A percentile compares a stretch with the other conserved stretches of the same genome.
These are phyloP conservation scores for Limnephilus rhombicus DNA, from an alignment of 2,888 invertebrate species.

Conservation along the genomic window DNA sequence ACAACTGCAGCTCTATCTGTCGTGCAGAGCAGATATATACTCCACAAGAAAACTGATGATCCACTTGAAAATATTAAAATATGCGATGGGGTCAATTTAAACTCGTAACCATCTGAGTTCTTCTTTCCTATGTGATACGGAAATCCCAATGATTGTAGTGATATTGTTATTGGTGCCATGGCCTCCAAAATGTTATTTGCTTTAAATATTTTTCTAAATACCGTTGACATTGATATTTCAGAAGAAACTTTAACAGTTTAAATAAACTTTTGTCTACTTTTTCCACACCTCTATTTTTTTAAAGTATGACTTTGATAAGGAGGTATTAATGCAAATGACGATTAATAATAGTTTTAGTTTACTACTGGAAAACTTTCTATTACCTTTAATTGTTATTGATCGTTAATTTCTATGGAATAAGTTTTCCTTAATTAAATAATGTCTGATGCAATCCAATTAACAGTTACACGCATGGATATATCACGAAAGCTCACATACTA, in stretches of 20 bases:
- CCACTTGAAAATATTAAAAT: not conserved
- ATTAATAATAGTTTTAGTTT: not conserved
- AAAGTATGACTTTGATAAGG: not conserved
- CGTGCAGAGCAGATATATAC: not conserved
- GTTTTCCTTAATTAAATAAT: too few relatives aligned
- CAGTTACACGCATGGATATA: too few relatives aligned
- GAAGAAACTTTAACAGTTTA: too few relatives aligned
- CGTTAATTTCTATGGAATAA: too few relatives aligned
- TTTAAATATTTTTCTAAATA: not conserved
- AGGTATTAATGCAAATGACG: not conserved
- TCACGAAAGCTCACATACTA: too few relatives aligned
- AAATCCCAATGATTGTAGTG: not conserved
- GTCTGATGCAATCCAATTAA: too few relatives aligned
- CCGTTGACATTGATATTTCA: not conserved
- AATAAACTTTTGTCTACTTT: not conserved
- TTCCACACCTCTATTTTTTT: not conserved
- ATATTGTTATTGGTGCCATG: not conserved
- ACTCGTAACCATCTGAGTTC: not conserved
- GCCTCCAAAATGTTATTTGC: not conserved
- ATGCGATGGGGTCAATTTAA: not conserved
- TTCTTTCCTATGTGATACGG: not conserved
- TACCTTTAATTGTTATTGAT: too few relatives aligned
- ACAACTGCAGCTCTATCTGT: not conserved
- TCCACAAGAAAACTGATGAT: not conserved
- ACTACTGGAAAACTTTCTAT: too few relatives aligned